Percentiles rank a stretch among this genome's conserved stretches.
Conservation (phyloP, 92 coral and sea anemone genomes). For the Desmophyllum pertusum region DNA sequence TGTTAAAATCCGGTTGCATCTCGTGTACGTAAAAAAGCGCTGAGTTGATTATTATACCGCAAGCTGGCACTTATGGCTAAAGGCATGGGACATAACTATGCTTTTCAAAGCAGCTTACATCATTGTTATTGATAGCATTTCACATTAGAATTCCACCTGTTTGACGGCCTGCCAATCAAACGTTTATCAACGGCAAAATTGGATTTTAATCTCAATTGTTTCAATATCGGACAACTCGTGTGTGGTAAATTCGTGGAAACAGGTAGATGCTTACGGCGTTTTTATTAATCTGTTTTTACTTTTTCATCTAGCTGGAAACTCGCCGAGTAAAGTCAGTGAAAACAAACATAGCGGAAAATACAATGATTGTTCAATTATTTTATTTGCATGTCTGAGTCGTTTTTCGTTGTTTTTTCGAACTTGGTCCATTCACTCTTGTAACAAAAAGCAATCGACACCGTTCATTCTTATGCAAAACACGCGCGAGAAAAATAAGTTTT, state of each 20-base stretch:
- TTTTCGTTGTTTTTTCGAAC: neutral
- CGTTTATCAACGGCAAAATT: neutral
- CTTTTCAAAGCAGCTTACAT: slow-evolving; percentile 6
- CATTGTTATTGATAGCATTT: slow-evolving; percentile 33
- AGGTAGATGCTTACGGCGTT: neutral
- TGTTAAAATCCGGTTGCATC: slow-evolving; percentile 37
- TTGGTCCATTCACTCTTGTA: neutral
- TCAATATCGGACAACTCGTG: neutral
- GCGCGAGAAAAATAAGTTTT: neutral
- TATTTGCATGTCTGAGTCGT: neutral
- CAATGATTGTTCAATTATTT: neutral
- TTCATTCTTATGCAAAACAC: slow-evolving; percentile 9
- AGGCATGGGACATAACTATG: neutral
- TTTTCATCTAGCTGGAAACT: neutral
- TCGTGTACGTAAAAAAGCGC: neutral
- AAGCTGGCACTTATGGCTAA: neutral
- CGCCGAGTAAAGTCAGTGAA: neutral
- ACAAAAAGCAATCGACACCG: slow-evolving; percentile 23
- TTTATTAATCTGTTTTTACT: too few species aligned
- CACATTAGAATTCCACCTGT: slow-evolving; percentile 18
- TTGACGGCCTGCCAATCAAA: slow-evolving; percentile 18
- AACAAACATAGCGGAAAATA: neutral
- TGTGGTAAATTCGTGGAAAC: neutral
- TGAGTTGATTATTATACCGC: neutral
- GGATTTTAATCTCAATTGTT: neutral